Evolutionary conservation across 2,888 invertebrate genomes (phyloP), one percentile per base, ranked within the genome.

Genomic region (Bursaphelenchus okinawaensis): DNA sequence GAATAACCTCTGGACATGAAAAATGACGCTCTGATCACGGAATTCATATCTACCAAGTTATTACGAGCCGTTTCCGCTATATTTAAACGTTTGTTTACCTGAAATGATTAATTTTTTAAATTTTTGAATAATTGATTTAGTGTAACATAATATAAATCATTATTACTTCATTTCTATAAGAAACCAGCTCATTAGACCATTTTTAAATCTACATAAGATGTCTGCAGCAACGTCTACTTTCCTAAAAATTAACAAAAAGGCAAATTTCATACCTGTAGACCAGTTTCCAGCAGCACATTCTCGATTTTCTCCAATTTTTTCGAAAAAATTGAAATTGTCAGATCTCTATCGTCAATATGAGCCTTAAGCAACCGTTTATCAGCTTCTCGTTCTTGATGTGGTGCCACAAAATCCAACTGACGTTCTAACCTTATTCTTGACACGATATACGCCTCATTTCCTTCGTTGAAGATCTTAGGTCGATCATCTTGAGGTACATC

Each of bases 321-420:
- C 26, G 72, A 74, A 7, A 78, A 61, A 9, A 69, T 62, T 12
- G 67, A 62, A 19, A 79, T 74, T 8, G 76, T 54, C 23, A 65
- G 61, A 60, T 76, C 72, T 9, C 77, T 68, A 9, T 72, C 59
- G 7, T 68, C 63, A 6, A 79, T 74, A 56, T 65, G 66, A 9
- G 59, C 54, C 61, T 73, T 62, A n/a, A 79, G 65, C 26, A 62
- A 61, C 16, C 68, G 52, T 20, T 72, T 76, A 50, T 79, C 65
- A 12, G 69, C 66, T 61, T 77, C 75, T 22, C 77, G 68, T 55
- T 73, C 75, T 60, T 72, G 74, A 56, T 71, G 74, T 9, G 72
- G 67, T 16, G 40, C 40, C 12, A 40, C 40, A 40, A 40, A 40
- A 12, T 40, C 40, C 40, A 40, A 40, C 40, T 40, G 40, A 16